phyloP scores from a whole-genome alignment of 2,113 vertebrate genomes.

The Microtus richardsoni region DNA sequence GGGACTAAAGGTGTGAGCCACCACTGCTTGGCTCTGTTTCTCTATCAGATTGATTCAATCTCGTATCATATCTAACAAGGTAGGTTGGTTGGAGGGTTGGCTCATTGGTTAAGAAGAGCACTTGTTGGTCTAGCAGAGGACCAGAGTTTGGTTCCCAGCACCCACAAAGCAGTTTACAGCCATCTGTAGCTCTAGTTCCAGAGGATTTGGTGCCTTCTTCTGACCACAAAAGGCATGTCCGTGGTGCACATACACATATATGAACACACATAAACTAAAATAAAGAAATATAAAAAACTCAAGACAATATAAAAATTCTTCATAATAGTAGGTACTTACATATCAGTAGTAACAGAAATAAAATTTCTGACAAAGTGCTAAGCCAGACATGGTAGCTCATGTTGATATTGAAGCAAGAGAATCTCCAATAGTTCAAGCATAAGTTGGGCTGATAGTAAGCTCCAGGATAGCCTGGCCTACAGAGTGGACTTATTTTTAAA shows the following conservation, averaged over 20 bases:
- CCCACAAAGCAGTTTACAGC: neutral
- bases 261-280: neutral
- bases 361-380: neutral
- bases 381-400: neutral
- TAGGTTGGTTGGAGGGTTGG: neutral
- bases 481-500: neutral
- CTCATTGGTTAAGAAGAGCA: neutral
- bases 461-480: neutral
- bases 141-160: neutral
- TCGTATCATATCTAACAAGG: no score
- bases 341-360: neutral
- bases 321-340: neutral
- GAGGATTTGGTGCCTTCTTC: neutral
- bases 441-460: neutral
- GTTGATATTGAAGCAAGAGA: neutral
- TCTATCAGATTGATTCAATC: no score
- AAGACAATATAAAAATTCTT: slow-evolving; percentile 5
- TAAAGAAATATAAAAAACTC: neutral
- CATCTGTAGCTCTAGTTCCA: neutral
- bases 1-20: no score
- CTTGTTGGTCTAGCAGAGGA: neutral
- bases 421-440: neutral
- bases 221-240: neutral
- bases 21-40: no score
- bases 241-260: neutral